Base-by-base conservation (phyloP, 2,888 invertebrate genomes). In the Anorthoa munda region DNA sequence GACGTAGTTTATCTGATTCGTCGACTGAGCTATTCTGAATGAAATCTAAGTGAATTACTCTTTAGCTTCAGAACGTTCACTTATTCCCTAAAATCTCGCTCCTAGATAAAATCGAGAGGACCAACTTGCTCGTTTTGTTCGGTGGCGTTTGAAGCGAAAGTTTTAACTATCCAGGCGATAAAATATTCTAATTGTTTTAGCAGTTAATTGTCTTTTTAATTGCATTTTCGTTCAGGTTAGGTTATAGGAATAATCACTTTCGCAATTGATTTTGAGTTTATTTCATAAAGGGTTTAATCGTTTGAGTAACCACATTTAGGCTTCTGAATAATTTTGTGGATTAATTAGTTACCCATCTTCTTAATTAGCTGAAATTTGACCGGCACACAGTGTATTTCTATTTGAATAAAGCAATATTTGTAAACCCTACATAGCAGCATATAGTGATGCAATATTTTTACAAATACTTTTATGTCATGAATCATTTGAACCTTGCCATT, bases 401-500 rank as follows among this genome's bases (percentile, higher is more conserved):
- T 26, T 26, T 26, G 4, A 26, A 4, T 26, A 26, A 26, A 26
- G 26, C 26, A 26, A 26, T 26, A 26, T 4, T 26, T 26, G 26
- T 26, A 3, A 26, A 4, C 26, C 26, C 26, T 26, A 4, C 26
- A 26, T 26, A 26, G 26, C 26, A 26, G 26, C 26, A 26, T 26
- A 26, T 3, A 26, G 26, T 4, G 26, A 26, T 26, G 26, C 26
- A 26, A 26, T 26, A 26, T 26, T 26, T 26, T 26, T 26, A 26
- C 4, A 26, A 26, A 26, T 26, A 26, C 26, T 4, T 26, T 0
- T 26, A 26, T 4, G 26, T 26, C 4, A 26, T 26, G 26, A 26
- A 26, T 26, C 4, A 26, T 2, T 60, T 15, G n/a, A 17, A 2
- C 0, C 53, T 84, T 89, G 95, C 96, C 95, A 90, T 92, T 94